Percentiles rank a stretch among this genome's conserved stretches.
phyloP scores from a whole-genome alignment of 2,797 vertebrate species.

The Gymnopithys bicolor region DNA sequence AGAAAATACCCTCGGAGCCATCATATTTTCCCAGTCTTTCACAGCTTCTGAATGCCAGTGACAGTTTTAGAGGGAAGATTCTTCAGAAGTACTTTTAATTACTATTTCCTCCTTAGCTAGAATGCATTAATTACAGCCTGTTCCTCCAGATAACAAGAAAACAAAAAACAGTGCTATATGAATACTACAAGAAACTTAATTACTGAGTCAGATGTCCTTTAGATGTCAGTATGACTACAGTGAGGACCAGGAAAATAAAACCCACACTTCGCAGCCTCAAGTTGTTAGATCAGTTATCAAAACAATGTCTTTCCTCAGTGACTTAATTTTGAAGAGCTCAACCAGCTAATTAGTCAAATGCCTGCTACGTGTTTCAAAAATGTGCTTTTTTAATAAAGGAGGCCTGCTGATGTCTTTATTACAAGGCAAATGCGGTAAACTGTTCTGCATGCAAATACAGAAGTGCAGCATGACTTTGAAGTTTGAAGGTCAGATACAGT shows the following conservation, averaged over 20 bases:
- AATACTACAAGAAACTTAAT: constrained; percentile 43
- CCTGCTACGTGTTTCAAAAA: neutral
- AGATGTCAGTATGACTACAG: constrained; percentile 30
- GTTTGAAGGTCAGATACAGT: constrained; percentile 71
- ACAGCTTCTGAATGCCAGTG: neutral
- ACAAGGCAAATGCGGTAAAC: neutral
- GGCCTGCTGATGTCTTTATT: constrained; percentile 2
- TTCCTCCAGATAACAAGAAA: constrained; percentile 30
- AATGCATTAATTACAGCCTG: constrained; percentile 14
- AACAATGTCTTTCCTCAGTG: constrained; percentile 26
- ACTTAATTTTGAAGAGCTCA: constrained; percentile 23
- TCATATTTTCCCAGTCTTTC: neutral
- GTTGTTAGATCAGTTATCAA: constrained; percentile 53
- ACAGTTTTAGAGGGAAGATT: neutral
- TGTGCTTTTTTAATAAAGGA: neutral
- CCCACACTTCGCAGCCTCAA: neutral
- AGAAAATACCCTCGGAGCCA: neutral
- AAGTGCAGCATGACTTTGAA: constrained; percentile 47
- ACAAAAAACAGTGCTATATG: constrained; percentile 16
- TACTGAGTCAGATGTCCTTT: constrained; percentile 44
- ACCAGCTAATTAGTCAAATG: neutral
- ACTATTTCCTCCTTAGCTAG: constrained; percentile 28
- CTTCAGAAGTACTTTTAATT: constrained; percentile 8
- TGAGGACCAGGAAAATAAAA: neutral
- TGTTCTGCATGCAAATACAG: constrained; percentile 3